Percentiles rank a stretch among this genome's conserved stretches.
Evolutionary conservation across 2,797 vertebrate species (phyloP).

Genomic region (Sebastolobus alascanus): DNA sequence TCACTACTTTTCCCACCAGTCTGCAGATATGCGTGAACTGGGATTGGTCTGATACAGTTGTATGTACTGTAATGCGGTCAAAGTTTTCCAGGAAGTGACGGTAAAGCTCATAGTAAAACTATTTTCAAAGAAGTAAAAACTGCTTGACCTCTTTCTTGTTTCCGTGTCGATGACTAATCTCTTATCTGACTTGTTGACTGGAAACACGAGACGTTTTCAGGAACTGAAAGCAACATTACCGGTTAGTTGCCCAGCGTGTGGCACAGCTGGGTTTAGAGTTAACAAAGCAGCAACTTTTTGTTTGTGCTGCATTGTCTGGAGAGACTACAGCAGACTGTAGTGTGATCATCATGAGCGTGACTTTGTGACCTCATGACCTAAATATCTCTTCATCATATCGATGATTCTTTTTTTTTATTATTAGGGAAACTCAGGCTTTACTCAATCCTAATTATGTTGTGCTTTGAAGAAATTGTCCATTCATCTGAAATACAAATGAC

Average conservation of each 20-base stretch:
- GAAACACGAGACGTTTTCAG: neutral
- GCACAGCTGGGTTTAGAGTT: conserved; percentile 8
- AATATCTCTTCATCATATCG: neutral
- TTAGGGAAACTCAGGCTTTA: neutral
- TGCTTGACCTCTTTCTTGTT: neutral
- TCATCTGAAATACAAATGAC: neutral
- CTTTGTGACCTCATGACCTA: neutral
- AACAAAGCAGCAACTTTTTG: neutral
- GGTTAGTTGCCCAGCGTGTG: neutral
- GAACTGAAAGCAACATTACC: neutral
- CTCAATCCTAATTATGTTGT: neutral
- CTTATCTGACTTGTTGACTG: conserved; percentile 9
- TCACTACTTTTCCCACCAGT: neutral
- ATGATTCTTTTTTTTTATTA: neutral
- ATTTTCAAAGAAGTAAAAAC: fast-evolving
- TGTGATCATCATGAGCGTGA: neutral
- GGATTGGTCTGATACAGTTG: no score
- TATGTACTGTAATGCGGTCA: neutral
- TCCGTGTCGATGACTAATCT: neutral
- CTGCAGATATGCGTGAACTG: neutral
- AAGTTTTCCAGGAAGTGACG: conserved; percentile 16
- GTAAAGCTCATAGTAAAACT: neutral
- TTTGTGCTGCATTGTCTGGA: neutral
- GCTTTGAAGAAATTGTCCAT: neutral
- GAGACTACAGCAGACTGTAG: neutral